Evolutionary conservation across 92 coral and sea anemone genomes (phyloP), one percentile per base, ranked within the genome.

Genomic region (Desmophyllum pertusum): DNA sequence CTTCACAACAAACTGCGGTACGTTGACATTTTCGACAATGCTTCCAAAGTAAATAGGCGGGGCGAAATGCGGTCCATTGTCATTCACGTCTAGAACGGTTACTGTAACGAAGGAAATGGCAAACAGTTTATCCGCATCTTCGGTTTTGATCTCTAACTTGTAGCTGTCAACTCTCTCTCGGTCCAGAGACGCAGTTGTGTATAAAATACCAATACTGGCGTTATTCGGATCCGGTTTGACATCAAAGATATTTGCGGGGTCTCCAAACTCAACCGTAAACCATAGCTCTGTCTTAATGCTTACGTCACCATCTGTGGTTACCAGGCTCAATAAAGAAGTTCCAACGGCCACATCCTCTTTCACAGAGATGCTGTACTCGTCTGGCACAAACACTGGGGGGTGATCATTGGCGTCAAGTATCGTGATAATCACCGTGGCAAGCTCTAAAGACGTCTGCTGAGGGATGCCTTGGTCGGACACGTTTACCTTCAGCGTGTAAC

Each of bases 381-480:
- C 83, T 36, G 89, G 89, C n/a, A 7, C 50, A 75, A 96, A 96
- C 21, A 92, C 88, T 11, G 98, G 98, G 5, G 98, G 94, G 17
- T 96, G 93, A 40, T 91, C 93, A 64, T 96, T 96, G 33, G 86
- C 78, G 73, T 96, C 98, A 15, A 85, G 78, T 42, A 96, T 84
- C 30, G 67, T 87, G 40, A 96, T 89, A 15, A 90, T 68, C 51
- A 96, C 93, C 17, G 84, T 81, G 0, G 95, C 83, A 27, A 84
- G 91, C 7, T 84, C 81, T 14, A 79, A 73, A 15, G 87, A 70
- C 45, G 80, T 76, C 55, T 80, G 75, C 13, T 90, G 92, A 10
- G 98, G 94, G 80, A 92, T 88, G 36, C 95, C 95, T 80, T 79
- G 91, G 72, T 96, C 98, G 10, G 85, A 87, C 3, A 96, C 95